Conservation (phyloP, 2,888 invertebrate species). For the Invenusta paracnida region DNA sequence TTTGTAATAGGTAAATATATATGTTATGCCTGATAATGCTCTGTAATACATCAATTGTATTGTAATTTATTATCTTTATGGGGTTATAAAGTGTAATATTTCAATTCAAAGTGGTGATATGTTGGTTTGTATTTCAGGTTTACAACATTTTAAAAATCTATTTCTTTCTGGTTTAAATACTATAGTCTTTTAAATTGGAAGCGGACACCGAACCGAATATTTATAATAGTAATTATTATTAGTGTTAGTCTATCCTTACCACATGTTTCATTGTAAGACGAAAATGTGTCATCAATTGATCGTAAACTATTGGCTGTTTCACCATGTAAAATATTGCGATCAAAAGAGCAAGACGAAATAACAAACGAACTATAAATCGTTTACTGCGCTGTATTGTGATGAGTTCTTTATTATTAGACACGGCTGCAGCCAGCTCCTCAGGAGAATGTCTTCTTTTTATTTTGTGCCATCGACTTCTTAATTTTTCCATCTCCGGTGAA, state of each 20-base stretch:
- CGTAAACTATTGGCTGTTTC: background rate
- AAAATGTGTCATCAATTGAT: background rate
- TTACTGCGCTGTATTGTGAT: background rate
- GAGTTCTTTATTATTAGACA: background rate
- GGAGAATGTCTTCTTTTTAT: background rate
- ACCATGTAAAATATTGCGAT: background rate
- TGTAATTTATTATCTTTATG: too few species aligned
- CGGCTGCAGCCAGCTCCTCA: background rate
- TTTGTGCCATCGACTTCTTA: background rate
- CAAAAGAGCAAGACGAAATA: background rate
- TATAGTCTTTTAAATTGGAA: too few species aligned
- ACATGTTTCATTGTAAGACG: background rate
- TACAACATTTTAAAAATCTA: too few species aligned
- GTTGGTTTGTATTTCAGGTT: too few species aligned
- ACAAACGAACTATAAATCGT: background rate
- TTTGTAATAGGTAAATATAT: background rate
- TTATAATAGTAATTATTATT: too few species aligned
- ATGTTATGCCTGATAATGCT: too few species aligned
- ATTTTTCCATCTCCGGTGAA: background rate
- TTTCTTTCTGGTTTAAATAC: too few species aligned
- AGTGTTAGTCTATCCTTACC: background rate
- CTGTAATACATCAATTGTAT: too few species aligned
- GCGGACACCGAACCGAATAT: too few species aligned
- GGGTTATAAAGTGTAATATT: too few species aligned
- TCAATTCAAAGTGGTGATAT: too few species aligned